Base-by-base conservation (phyloP, 2,113 vertebrate species). In the Coregonus clupeaformis region DNA sequence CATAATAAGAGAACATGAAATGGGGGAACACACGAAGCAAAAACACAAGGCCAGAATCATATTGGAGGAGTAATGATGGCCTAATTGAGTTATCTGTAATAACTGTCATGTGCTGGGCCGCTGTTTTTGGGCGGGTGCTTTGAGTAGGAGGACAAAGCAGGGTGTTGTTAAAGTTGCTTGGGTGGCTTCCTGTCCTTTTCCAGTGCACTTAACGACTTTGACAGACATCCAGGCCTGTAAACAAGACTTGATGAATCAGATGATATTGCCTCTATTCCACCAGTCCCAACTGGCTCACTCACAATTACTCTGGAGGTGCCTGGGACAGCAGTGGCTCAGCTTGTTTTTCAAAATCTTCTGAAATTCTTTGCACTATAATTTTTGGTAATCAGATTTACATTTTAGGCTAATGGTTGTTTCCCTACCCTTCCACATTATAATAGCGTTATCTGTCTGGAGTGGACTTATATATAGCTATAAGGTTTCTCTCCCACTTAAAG, bases 81-180 rank as follows among this genome's bases (percentile, higher is more conserved):
- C 64, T 59, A 90, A 91, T 90, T 85, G 2, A 87, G 88, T 91
- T 80, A 89, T 30, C 80, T 67, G 65, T 93, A 91, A 93, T 89
- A 74, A 86, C 63, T 88, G 84, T 91, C 92, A 92, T 91, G 89
- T 80, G 89, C 80, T 86, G 66, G 6, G 75, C 5, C 1, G 36
- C 74, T 72, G 75, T 80, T 69, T 84, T 73, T 77, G 77, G 76
- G 27, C 42, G 80, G 71, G 71, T 63, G 64, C 60, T 80, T 89
- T 88, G 81, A 87, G 80, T 60, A 6, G 14, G 45, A 16, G 73
- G 74, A 92, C 90, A 92, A 91, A 88, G 64, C 65, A 66, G 59
- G 45, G 75, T 76, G 45, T 87, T 93, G 88, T 92, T 82, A 69
- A n/a, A 65, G 42, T 63, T 16, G 60, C 36, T 22, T 60, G 66